Evolutionary conservation across 2,797 vertebrate genomes (phyloP), one percentile per base, ranked within the genome.

Genomic region (Paedocypris micromegethes): DNA sequence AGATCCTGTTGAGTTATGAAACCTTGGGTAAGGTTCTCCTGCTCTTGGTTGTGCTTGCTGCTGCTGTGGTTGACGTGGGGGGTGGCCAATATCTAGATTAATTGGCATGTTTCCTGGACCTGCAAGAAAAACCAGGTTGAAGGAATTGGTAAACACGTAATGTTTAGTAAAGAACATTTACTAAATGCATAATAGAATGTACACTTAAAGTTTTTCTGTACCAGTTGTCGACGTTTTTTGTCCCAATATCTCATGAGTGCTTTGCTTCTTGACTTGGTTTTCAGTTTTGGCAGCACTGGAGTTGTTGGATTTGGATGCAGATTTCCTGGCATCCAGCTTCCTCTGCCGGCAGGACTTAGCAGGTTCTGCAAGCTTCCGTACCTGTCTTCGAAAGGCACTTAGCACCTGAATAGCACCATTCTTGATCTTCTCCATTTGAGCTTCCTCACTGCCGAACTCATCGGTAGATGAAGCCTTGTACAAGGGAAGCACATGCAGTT

Each of bases 401-500:
- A 99, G 94, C 59, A 95, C 93, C 87, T 99, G 92, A 66, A 99
- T 96, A 75, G 93, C 93, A 38, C 97, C 96, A 0, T 88, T 90
- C 72, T 85, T 92, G 6, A 93, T 92, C 83, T 98, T 98, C 82
- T 95, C 92, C 78, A 92, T 91, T 82, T 98, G 96, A 63, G 88
- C 93, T 73, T 95, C 94, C 6, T 75, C 78, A 68, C 93, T 98
- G 76, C 97, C 97, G 49, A 94, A 97, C 85, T 99, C 97, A 75
- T 99, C 97, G 66, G 95, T 91, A 47, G 83, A 82, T 52, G 95
- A 92, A 75, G 94, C 85, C 85, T 93, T 98, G 80, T 99, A 99
- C 63, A 98, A 85, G 0, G 97, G 97, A 81, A 99, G 85, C 45
- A 99, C 96, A 0, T 99, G 97, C 66, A 99, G 91, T 84, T 99